Conservation (phyloP, 1,140 invertebrate genomes). For the Drosophila lacertosa region DNA sequence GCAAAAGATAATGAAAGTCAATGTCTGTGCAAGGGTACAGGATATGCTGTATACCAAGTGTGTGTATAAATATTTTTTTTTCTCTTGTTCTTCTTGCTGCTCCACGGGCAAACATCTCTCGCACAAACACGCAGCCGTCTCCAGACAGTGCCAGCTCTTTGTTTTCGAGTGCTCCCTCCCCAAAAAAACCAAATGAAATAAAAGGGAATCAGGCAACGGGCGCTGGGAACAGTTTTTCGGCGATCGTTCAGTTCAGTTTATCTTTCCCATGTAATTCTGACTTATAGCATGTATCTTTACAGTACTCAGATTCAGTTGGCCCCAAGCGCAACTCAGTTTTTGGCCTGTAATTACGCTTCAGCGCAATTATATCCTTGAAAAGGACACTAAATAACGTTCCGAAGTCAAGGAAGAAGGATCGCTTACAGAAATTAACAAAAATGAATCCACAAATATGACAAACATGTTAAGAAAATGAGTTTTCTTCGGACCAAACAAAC, state of each 20-base stretch:
- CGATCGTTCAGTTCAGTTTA: constrained; percentile 32
- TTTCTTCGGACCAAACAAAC: constrained; percentile 9
- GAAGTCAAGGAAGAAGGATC: background rate
- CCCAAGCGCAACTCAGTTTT: constrained; percentile 7
- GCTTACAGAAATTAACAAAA: background rate
- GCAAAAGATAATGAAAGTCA: constrained; percentile 79
- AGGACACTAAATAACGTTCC: too few species aligned
- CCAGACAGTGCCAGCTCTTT: constrained; percentile 68
- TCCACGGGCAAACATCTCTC: constrained; percentile 13
- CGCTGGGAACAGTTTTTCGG: constrained; percentile 10
- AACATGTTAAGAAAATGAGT: constrained; percentile 15
- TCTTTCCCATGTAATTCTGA: constrained; percentile 59
- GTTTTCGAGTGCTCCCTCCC: constrained; percentile 31
- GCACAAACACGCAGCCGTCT: background rate
- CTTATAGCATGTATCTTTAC: constrained; percentile 9
- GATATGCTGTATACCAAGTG: constrained; percentile 56
- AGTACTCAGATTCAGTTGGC: too few species aligned
- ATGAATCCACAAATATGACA: constrained; percentile 9
- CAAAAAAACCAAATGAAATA: background rate
- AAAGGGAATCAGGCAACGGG: background rate
- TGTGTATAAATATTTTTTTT: constrained; percentile 4
- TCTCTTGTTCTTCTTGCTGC: constrained; percentile 3
- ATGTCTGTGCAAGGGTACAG: constrained; percentile 77
- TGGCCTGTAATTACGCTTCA: background rate
- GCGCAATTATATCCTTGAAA: too few species aligned